Evolutionary conservation across 2,113 vertebrate genomes (phyloP).

Genomic region (Aegithalos caudatus): DNA sequence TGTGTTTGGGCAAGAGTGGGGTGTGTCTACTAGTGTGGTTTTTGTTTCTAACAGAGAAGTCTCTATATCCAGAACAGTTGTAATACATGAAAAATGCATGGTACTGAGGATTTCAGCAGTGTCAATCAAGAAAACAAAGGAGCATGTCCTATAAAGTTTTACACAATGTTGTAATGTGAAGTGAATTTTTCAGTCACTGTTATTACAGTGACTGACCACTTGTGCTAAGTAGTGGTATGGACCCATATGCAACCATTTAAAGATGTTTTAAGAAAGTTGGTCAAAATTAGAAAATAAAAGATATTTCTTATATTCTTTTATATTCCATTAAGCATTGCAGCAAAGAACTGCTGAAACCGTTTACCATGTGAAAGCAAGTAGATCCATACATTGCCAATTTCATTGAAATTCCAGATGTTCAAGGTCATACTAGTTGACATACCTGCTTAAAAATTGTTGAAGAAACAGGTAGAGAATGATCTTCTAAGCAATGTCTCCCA

Average conservation of each 20-base stretch:
- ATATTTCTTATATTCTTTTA: not conserved
- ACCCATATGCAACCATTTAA: not conserved
- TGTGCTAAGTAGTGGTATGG: not conserved
- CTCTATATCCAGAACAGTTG: not conserved
- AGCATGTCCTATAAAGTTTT: not conserved
- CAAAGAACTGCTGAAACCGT: not conserved
- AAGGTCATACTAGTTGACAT: not conserved
- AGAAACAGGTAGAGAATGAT: not conserved
- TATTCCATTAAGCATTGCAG: not conserved
- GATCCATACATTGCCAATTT: not conserved
- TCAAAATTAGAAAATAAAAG: constrained; percentile 13
- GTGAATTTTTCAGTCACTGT: not conserved
- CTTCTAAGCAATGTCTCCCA: not conserved
- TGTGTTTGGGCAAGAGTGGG: accelerated
- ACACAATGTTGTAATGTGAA: not conserved
- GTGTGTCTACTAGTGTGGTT: accelerated
- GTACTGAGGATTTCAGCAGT: not conserved
- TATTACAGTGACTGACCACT: not conserved
- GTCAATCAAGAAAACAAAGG: not conserved
- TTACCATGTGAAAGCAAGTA: not conserved
- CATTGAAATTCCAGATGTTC: not conserved
- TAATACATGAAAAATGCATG: not conserved
- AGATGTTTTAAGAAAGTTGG: not conserved
- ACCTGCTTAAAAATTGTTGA: not conserved
- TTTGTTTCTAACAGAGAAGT: not conserved